Conservation (phyloP, 2,888 invertebrate genomes). For the Isotomurus palustris region DNA sequence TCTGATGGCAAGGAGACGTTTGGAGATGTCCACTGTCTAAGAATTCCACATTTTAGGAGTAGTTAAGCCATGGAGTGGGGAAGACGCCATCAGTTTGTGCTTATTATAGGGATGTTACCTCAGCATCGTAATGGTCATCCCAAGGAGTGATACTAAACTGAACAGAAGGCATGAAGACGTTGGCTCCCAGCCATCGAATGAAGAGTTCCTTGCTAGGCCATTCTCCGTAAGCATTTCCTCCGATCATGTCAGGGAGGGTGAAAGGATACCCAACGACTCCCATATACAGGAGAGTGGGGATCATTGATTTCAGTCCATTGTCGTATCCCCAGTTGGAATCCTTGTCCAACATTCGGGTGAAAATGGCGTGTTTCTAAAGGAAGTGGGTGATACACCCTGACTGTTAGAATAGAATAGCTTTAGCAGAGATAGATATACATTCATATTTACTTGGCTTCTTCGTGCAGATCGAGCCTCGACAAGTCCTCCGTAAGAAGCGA, state of each 20-base stretch:
- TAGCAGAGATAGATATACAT: neutral
- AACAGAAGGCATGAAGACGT: conserved; percentile 70
- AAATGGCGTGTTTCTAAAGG: conserved; percentile 47
- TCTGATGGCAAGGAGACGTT: conserved; percentile 21
- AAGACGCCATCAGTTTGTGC: no score
- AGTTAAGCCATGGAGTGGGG: neutral
- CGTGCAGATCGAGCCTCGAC: conserved; percentile 70
- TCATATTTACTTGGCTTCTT: conserved; percentile 58
- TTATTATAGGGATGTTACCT: conserved; percentile 47
- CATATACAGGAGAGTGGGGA: conserved; percentile 51
- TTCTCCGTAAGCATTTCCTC: conserved; percentile 50
- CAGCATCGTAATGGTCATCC: conserved; percentile 60
- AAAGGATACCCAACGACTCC: conserved; percentile 64
- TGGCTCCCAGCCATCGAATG: conserved; percentile 73
- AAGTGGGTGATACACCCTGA: neutral
- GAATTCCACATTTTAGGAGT: neutral
- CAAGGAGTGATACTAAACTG: conserved; percentile 78
- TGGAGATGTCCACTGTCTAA: conserved; percentile 21
- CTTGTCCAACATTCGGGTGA: conserved; percentile 73
- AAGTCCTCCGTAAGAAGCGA: conserved; percentile 53
- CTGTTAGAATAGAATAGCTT: neutral
- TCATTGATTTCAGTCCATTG: conserved; percentile 52
- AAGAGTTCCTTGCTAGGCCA: conserved; percentile 61
- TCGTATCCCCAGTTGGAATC: conserved; percentile 57
- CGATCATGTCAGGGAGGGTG: conserved; percentile 59